These are phyloP conservation scores for Rhynchonycteris naso DNA, from an alignment of 2,797 vertebrate genomes.

Conservation along the genomic window DNA sequence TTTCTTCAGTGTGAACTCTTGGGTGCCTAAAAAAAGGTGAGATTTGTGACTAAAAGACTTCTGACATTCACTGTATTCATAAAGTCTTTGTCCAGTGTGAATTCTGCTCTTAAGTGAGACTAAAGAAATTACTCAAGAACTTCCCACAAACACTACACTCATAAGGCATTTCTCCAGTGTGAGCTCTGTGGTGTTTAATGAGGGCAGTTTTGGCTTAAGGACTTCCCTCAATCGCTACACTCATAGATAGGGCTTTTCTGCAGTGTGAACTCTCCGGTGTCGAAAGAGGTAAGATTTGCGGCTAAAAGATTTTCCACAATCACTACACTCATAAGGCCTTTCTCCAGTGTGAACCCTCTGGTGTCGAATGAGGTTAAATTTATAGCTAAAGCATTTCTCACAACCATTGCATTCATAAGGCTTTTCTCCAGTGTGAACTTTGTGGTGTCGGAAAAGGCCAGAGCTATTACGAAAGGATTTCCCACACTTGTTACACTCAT, in stretches of 20 bases:
- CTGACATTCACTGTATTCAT: neutral
- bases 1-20: slow-evolving; percentile 33
- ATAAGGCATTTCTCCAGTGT: too few relatives aligned
- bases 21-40: neutral
- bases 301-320: neutral
- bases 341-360: neutral
- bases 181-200: too few relatives aligned
- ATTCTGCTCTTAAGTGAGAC: neutral
- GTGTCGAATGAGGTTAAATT: too few relatives aligned
- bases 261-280: slow-evolving; percentile 1
- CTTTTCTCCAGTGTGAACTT: slow-evolving; percentile 20
- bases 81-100: neutral
- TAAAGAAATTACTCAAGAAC: too few relatives aligned
- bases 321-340: neutral
- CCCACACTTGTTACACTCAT: neutral
- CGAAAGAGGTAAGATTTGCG: neutral
- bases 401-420: slow-evolving; percentile 2
- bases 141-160: too few relatives aligned
- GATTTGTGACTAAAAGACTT: neutral
- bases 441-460: neutral
- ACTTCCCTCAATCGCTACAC: slow-evolving; percentile 16
- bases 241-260: neutral
- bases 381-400: neutral
- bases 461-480: neutral
- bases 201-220: neutral